These are phyloP conservation scores for Misgurnus mizolepis DNA, from an alignment of 2,113 vertebrate species.

Conservation along the genomic window DNA sequence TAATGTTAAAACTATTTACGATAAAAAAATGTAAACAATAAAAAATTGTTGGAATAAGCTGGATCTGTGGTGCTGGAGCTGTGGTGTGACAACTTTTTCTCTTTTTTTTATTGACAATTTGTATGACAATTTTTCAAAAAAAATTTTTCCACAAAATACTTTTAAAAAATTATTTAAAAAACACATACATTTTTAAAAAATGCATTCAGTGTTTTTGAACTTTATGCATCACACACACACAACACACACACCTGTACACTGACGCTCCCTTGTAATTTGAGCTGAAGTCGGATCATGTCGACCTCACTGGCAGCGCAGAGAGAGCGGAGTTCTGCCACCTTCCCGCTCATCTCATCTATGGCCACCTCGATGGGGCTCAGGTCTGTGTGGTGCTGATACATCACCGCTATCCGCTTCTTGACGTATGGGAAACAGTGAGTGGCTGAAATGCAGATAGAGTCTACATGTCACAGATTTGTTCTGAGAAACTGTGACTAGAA, in stretches of 20 bases:
- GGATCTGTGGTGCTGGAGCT: too few relatives aligned
- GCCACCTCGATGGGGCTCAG: conserved; percentile 97
- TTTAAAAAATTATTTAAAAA: too few relatives aligned
- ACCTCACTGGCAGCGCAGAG: conserved; percentile 89
- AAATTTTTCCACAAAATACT: too few relatives aligned
- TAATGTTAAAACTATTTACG: too few relatives aligned
- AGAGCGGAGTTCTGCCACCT: conserved; percentile 87
- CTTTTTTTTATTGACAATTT: too few relatives aligned
- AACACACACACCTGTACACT: conserved; percentile 78
- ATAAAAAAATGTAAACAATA: too few relatives aligned
- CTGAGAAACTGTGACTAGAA: not conserved
- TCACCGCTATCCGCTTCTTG: conserved; percentile 94
- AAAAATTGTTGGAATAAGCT: too few relatives aligned
- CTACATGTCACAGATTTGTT: not conserved
- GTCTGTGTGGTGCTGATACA: conserved; percentile 97
- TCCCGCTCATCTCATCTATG: conserved; percentile 96
- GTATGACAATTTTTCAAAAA: too few relatives aligned
- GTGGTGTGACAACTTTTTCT: too few relatives aligned
- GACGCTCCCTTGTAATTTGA: conserved; percentile 96
- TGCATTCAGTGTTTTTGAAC: not conserved
- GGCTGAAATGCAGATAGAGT: conserved; percentile 68
- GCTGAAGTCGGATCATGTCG: conserved; percentile 98
- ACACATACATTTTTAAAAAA: too few relatives aligned
- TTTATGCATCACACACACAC: conserved; percentile 46
- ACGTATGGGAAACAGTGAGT: conserved; percentile 97